Evolutionary conservation across 2,797 vertebrate genomes (phyloP), one percentile per base, ranked within the genome.

Genomic region (Pelobates cultripes): DNA sequence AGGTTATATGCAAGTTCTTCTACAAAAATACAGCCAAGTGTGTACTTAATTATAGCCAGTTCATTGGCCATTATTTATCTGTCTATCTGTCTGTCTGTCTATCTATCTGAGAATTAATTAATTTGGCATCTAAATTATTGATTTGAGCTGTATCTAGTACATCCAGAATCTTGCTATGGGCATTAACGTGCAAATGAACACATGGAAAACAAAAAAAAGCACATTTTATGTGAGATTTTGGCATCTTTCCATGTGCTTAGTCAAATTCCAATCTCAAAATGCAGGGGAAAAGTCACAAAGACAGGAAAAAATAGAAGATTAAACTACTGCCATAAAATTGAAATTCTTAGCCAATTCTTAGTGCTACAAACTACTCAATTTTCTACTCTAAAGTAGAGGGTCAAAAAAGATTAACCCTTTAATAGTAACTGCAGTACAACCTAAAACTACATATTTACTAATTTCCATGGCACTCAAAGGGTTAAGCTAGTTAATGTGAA

Each of bases 401-500:
- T 77, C 44, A 77, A 41, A 1, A 47, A 14, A 14, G 57, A 60
- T 15, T 60, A n/a, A 60, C 57, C 57, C 57, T 60, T 60, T 60
- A 14, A 14, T 5, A 14, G 57, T 60, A 60, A 14, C 7, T 64
- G 28, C 17, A 64, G 28, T n/a, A 64, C 61, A 28, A 64, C 14
- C 5, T 5, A 28, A 7, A 64, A n/a, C 28, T 13, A n/a, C 10
- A 14, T 60, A 14, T 60, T 60, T 4, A 2, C 1, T 60, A 60
- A 13, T 60, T 61, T 28, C 17, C 17, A 17, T 15, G 61, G 7
- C 17, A 40, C 17, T 10, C 61, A 64, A 40, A 55, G 47, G 66
- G 51, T 77, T 44, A 42, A 77, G 70, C 67, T 28, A 77, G 67
- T 55, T 70, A 77, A 77, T 70, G 66, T 64, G 64, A 55, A 68